These are phyloP conservation scores for Alligator sinensis DNA, from an alignment of 2,113 vertebrate species.

Conservation along the genomic window DNA sequence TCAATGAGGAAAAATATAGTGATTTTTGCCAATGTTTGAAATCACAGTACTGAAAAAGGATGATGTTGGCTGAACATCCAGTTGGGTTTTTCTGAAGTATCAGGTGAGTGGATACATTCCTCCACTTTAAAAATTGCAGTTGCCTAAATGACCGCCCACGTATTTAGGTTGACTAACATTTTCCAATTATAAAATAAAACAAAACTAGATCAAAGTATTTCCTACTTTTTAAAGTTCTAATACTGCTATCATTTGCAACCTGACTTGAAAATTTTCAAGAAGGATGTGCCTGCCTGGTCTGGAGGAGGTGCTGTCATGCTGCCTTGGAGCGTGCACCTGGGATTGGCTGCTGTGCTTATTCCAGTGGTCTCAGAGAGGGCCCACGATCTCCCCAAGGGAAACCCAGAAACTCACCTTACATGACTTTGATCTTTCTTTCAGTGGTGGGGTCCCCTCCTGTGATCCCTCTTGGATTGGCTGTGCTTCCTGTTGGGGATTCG, in stretches of 20 bases:
- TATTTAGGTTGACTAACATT: background rate
- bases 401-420: too few relatives aligned
- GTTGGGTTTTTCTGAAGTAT: conserved; percentile 31
- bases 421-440: too few relatives aligned
- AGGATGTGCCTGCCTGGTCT: background rate
- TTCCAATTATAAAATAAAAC: background rate
- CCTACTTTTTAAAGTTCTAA: background rate
- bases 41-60: background rate
- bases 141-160: background rate
- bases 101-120: conserved; percentile 17
- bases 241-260: conserved; percentile 4
- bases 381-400: too few relatives aligned
- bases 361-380: too few relatives aligned
- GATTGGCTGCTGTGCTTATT: too few relatives aligned
- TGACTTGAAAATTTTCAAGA: conserved; percentile 66
- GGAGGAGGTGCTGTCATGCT: too few relatives aligned
- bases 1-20: background rate
- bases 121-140: background rate
- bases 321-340: too few relatives aligned
- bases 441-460: too few relatives aligned
- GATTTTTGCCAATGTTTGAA: background rate
- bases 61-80: background rate
- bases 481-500: too few relatives aligned
- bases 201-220: background rate
- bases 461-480: too few relatives aligned